These are phyloP conservation scores for Ganaspis brasiliensis DNA, from an alignment of 2,888 invertebrate genomes.

Conservation along the genomic window DNA sequence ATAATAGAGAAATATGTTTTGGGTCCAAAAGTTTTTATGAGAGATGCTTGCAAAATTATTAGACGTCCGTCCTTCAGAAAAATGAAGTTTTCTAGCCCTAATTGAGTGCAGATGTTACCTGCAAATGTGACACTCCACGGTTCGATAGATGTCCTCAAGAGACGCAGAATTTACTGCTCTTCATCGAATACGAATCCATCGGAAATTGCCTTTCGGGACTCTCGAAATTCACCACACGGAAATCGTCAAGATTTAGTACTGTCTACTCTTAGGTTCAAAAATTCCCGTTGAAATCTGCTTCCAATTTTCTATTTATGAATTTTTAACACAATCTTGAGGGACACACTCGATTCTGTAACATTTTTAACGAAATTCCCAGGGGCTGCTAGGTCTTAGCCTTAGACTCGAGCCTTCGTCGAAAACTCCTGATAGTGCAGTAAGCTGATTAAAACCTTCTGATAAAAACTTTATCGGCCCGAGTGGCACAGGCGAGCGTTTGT, in stretches of 20 bases:
- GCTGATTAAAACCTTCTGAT: conserved; percentile 27
- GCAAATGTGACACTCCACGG: conserved; percentile 54
- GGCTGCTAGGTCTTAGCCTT: too few relatives aligned
- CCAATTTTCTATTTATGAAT: too few relatives aligned
- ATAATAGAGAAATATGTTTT: too few relatives aligned
- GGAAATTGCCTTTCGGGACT: conserved; percentile 15
- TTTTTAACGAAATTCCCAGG: too few relatives aligned
- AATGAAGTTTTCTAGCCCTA: conserved; percentile 56
- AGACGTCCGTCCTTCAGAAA: conserved; percentile 30
- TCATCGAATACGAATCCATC: conserved; percentile 19
- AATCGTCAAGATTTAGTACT: not conserved
- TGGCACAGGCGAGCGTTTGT: conserved; percentile 10
- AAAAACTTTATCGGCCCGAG: conserved; percentile 35
- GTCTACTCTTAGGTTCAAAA: too few relatives aligned
- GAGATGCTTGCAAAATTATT: not conserved
- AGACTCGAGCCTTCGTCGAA: not conserved
- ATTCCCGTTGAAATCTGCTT: too few relatives aligned
- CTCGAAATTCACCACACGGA: not conserved
- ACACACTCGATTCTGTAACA: too few relatives aligned
- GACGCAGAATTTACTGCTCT: conserved; percentile 11
- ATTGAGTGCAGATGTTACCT: conserved; percentile 60
- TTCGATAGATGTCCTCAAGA: conserved; percentile 52
- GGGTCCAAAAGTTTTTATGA: too few relatives aligned
- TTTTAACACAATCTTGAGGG: too few relatives aligned
- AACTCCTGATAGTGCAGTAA: not conserved